These are phyloP conservation scores for Eubasilissa regina DNA, from an alignment of 1,140 invertebrate genomes.

Conservation along the genomic window DNA sequence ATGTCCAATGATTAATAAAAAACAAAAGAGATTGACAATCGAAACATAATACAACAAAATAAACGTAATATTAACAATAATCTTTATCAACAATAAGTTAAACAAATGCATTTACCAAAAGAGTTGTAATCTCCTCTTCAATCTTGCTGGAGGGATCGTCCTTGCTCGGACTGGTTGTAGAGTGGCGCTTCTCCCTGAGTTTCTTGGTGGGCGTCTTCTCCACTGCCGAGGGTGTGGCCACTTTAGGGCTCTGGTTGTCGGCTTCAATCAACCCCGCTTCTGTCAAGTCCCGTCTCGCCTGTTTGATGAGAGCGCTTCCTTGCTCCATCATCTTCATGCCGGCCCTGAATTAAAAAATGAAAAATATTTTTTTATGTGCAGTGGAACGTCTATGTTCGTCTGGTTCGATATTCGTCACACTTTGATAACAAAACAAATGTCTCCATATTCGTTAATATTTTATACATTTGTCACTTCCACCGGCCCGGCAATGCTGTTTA, in stretches of 20 bases:
- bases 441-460: no score
- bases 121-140: conserved; percentile 42
- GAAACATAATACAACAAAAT: no score
- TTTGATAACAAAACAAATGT: no score
- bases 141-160: conserved; percentile 18
- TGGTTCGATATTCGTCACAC: no score
- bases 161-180: conserved; percentile 47
- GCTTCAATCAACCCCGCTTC: conserved; percentile 72
- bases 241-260: conserved; percentile 42
- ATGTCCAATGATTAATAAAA: no score
- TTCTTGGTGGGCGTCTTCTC: conserved; percentile 60
- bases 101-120: conserved; percentile 30
- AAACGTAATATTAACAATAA: no score
- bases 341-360: conserved; percentile 73
- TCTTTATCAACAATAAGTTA: neutral
- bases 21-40: no score
- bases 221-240: neutral
- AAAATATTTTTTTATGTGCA: neutral
- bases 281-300: conserved; percentile 83
- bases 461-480: no score
- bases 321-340: conserved; percentile 91
- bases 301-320: conserved; percentile 83
- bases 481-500: no score
- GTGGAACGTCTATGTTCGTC: no score
- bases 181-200: conserved; percentile 62